Conservation (phyloP, 2,797 vertebrate genomes). For the Notoglanidium macrostoma region DNA sequence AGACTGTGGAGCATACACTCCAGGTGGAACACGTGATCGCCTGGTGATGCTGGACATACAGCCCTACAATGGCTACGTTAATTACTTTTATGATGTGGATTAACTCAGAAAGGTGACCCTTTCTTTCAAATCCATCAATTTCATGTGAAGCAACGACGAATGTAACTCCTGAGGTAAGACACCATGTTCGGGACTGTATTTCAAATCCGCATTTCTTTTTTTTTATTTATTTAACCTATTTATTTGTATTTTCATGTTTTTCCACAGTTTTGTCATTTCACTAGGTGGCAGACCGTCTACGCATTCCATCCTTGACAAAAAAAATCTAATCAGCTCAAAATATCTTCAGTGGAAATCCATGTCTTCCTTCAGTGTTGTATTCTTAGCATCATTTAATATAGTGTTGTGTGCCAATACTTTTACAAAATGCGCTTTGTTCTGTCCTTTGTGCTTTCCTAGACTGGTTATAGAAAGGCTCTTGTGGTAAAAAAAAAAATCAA, state of each 20-base stretch:
- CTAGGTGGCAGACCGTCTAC: background rate
- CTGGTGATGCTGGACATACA: background rate
- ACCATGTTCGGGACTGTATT: background rate
- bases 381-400: background rate
- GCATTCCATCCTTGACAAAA: background rate
- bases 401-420: background rate
- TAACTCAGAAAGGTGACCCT: background rate
- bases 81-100: conserved; percentile 40
- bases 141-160: background rate
- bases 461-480: background rate
- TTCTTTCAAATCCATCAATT: background rate
- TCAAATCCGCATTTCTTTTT: background rate
- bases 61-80: conserved; percentile 8
- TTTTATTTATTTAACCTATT: background rate
- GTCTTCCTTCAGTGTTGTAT: background rate
- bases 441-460: background rate
- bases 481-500: background rate
- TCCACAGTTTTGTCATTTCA: background rate
- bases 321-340: background rate
- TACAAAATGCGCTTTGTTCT: background rate
- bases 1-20: conserved; percentile 43
- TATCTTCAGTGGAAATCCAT: background rate
- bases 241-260: background rate
- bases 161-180: conserved; percentile 2
- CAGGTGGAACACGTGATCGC: background rate